phyloP scores from a whole-genome alignment of 2,113 vertebrate species.

The Oryzias woworae region DNA sequence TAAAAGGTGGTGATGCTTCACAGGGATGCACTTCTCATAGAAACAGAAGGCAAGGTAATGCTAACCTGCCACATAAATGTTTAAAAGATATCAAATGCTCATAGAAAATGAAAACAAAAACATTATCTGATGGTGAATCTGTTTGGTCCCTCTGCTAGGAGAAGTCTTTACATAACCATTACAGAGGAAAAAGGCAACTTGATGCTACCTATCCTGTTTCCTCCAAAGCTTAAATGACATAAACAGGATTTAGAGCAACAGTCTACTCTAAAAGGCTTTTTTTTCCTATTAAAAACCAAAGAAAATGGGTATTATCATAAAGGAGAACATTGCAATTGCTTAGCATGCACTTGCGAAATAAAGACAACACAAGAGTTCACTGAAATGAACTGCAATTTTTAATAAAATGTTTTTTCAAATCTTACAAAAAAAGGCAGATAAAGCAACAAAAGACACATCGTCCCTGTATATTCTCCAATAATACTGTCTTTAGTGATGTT shows the following conservation, averaged over 20 bases:
- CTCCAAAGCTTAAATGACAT: conserved; percentile 30
- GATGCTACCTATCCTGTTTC: conserved; percentile 53
- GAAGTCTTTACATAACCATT: conserved; percentile 47
- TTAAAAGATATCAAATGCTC: conserved; percentile 63
- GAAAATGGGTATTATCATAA: conserved; percentile 1
- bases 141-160: conserved; percentile 48
- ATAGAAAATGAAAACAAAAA: conserved; percentile 18
- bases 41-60: conserved; percentile 44
- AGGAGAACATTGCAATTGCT: conserved; percentile 25
- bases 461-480: conserved; percentile 59
- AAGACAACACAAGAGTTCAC: conserved; percentile 76
- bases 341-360: conserved; percentile 54
- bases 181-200: conserved; percentile 32
- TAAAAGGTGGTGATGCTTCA: conserved; percentile 18
- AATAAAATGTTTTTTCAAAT: conserved; percentile 74
- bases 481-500: conserved; percentile 57
- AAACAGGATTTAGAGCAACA: conserved; percentile 33
- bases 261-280: conserved; percentile 31
- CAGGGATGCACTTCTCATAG: conserved; percentile 25
- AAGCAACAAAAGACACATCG: conserved; percentile 69
- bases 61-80: conserved; percentile 55
- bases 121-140: conserved; percentile 43
- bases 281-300: background rate
- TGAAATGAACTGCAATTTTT: conserved; percentile 74
- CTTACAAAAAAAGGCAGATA: conserved; percentile 73